phyloP scores from a whole-genome alignment of 2,113 vertebrate species.

The Takifugu bimaculatus region DNA sequence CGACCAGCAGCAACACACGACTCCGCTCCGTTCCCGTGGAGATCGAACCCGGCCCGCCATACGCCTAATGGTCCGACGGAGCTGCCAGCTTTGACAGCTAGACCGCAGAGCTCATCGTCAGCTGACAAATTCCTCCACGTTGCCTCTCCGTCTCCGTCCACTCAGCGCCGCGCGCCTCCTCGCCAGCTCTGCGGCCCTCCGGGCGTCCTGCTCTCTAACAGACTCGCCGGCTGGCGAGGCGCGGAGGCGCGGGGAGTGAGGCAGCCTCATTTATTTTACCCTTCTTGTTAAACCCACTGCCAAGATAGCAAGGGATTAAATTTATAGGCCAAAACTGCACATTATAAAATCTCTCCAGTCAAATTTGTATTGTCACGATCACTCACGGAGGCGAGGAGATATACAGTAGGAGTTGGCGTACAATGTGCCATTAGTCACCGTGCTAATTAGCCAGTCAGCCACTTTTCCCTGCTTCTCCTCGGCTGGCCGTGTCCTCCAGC shows the following conservation, averaged over 20 bases:
- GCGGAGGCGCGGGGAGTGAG: constrained; percentile 8
- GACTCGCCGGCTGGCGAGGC: constrained; percentile 17
- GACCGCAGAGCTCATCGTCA: constrained; percentile 10
- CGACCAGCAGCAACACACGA: background rate
- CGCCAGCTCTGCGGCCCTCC: constrained; percentile 13
- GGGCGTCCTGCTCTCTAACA: constrained; percentile 17
- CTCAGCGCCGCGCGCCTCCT: constrained; percentile 11
- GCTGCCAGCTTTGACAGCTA: constrained; percentile 38
- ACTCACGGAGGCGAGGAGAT: constrained; percentile 9
- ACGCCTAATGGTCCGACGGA: constrained; percentile 29
- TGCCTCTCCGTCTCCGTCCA: constrained; percentile 1
- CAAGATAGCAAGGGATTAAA: constrained; percentile 1
- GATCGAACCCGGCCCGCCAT: constrained; percentile 41
- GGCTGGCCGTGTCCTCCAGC: background rate
- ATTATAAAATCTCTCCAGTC: background rate
- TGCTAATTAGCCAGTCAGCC: background rate
- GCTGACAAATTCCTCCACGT: constrained; percentile 24
- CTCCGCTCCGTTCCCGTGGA: constrained; percentile 22
- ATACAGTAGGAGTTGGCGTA: background rate
- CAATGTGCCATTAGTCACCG: background rate
- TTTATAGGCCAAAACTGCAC: constrained; percentile 1
- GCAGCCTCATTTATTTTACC: constrained; percentile 24
- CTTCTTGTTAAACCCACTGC: constrained; percentile 5
- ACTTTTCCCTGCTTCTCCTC: background rate
- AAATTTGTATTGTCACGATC: constrained; percentile 8